Evolutionary conservation across 2,113 vertebrate species (phyloP), one percentile per base, ranked within the genome.

Genomic region (Pluvianellus socialis): DNA sequence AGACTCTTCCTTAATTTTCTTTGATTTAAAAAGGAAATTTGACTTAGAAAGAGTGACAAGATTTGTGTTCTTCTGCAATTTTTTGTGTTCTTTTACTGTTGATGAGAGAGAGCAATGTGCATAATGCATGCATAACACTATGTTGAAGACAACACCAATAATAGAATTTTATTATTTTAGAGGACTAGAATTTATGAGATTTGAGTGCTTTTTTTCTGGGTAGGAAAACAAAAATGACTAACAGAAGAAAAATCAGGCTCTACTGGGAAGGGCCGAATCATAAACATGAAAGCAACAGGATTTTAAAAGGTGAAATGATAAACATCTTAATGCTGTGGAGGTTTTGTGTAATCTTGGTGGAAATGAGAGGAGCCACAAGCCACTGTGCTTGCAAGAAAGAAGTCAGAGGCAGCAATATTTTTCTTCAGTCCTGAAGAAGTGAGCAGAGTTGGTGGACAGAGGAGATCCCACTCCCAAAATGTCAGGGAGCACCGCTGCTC

Each of bases 261-360:
- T 85, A 50, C 44, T 68, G 70, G 74, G 44, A 95, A 47, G 20
- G 92, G 62, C 30, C 88, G 90, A 93, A 82, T 85, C 62, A 65
- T 56, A 93, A 80, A 55, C 70, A 67, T 33, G 33, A 90, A 88
- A 80, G 75, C 44, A 95, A 72, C 14, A 49, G 42, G 45, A 49
- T 85, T 93, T 87, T 77, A 53, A 62, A 82, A 91, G 74, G 62
- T 82, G 79, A 92, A 40, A 26, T 90, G 58, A 90, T 95, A 88
- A 88, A 88, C 62, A 38, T 72, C 62, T 59, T 72, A 75, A 38
- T 81, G 38, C 23, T 72, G 27, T 65, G 38, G 55, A 70, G 9
- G 12, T 85, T 94, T 85, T 85, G 42, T 35, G 63, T 75, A 71
- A 44, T 63, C 53, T 75, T 79, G 27, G 28, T 59, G 38, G 32